Evolutionary conservation across 2,113 vertebrate genomes (phyloP).

Genomic region (Cyanoderma ruficeps): DNA sequence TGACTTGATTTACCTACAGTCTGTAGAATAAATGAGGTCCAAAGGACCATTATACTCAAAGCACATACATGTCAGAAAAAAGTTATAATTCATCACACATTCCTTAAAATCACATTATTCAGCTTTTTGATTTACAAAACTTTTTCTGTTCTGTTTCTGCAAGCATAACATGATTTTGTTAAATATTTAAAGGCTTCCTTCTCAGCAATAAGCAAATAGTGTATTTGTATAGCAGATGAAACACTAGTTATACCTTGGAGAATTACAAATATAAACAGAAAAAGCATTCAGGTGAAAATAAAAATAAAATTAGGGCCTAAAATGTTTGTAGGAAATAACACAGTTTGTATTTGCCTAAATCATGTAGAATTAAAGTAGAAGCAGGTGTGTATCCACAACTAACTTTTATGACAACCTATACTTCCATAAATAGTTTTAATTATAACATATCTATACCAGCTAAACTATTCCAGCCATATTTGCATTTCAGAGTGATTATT

Average conservation of each 20-base stretch:
- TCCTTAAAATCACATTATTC: background rate
- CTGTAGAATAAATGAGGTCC: background rate
- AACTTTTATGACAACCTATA: background rate
- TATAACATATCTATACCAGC: background rate
- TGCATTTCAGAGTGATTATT: constrained; percentile 29
- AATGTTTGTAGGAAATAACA: background rate
- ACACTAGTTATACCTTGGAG: constrained; percentile 5
- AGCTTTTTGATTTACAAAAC: background rate
- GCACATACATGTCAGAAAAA: background rate
- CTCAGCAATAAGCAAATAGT: background rate
- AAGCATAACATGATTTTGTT: background rate
- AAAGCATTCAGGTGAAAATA: constrained; percentile 11
- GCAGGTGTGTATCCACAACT: background rate
- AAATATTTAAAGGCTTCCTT: constrained; percentile 48
- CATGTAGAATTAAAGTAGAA: background rate
- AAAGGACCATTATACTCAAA: background rate
- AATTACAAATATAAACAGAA: constrained; percentile 46
- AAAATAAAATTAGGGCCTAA: constrained; percentile 36
- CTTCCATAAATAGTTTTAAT: constrained; percentile 2
- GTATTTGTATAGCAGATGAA: constrained; percentile 25
- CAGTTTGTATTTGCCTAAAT: background rate
- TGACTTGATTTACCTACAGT: background rate
- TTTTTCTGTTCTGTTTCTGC: background rate
- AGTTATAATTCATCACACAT: background rate
- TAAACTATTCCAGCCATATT: background rate